Percentiles rank a stretch among this genome's conserved stretches.
Evolutionary conservation across 2,113 vertebrate species (phyloP).

Genomic region (Nibea coibor): DNA sequence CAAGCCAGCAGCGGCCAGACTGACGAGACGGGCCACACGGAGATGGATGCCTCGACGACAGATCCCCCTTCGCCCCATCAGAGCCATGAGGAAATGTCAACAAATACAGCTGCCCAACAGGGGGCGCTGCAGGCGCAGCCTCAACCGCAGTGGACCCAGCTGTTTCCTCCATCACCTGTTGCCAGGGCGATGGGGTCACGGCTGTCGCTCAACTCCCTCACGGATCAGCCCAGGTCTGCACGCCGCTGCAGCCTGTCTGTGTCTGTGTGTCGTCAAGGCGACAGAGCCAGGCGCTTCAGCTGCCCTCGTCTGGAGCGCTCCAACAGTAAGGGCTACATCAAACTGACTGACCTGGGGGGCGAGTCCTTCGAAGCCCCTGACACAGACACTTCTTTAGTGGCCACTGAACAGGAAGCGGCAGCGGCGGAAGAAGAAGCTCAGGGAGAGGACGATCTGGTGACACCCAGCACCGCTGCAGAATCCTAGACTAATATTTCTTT

Average conservation of each 20-base stretch:
- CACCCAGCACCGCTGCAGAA: constrained; percentile 59
- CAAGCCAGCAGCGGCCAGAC: constrained; percentile 39
- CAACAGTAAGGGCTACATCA: constrained; percentile 95
- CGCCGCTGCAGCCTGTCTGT: constrained; percentile 78
- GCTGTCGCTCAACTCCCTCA: constrained; percentile 81
- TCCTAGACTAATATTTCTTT: constrained; percentile 49
- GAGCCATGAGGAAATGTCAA: constrained; percentile 68
- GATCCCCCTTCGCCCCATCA: constrained; percentile 49
- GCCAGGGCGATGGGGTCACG: constrained; percentile 78
- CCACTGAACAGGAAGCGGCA: constrained; percentile 74
- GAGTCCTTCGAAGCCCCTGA: constrained; percentile 89
- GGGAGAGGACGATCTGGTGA: constrained; percentile 65
- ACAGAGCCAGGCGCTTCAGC: constrained; percentile 85
- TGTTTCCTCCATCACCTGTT: constrained; percentile 77
- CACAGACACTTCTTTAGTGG: constrained; percentile 67
- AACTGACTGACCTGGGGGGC: constrained; percentile 88
- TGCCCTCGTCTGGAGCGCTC: constrained; percentile 88
- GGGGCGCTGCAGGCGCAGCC: constrained; percentile 70
- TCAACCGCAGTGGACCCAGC: constrained; percentile 77
- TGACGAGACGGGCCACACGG: constrained; percentile 33
- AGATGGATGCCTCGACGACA: constrained; percentile 38
- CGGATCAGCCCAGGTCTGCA: constrained; percentile 79
- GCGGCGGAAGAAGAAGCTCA: constrained; percentile 58
- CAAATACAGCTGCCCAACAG: constrained; percentile 83
- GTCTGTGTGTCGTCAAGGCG: constrained; percentile 70